These are phyloP conservation scores for Melipona bicolor DNA, from an alignment of 2,888 invertebrate genomes.

Conservation along the genomic window DNA sequence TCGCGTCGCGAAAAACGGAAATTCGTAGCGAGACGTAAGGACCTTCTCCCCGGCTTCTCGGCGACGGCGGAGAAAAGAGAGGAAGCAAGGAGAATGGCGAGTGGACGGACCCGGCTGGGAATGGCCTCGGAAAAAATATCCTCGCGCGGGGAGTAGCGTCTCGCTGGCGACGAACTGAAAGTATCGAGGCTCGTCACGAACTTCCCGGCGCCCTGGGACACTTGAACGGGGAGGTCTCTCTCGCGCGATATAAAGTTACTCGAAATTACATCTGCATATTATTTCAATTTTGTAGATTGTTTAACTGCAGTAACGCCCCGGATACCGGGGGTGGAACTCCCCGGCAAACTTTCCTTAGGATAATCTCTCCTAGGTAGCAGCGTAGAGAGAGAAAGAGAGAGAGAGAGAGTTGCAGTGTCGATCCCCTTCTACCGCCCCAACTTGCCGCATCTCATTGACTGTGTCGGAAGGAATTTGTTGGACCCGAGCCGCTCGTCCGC, in stretches of 20 bases:
- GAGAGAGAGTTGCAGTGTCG: conserved; percentile 19
- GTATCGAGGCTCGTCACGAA: conserved; percentile 65
- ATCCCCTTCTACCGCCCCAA: conserved; percentile 31
- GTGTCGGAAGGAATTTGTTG: conserved; percentile 72
- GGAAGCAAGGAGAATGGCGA: not conserved
- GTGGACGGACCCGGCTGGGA: not conserved
- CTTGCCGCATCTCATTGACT: conserved; percentile 66
- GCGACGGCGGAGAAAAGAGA: too few relatives aligned
- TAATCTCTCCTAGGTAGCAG: conserved; percentile 70
- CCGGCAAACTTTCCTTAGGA: conserved; percentile 71
- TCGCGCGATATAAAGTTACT: conserved; percentile 76
- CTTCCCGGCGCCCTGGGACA: conserved; percentile 66
- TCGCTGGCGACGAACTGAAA: conserved; percentile 16
- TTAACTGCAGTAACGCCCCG: conserved; percentile 74
- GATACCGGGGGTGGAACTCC: conserved; percentile 56
- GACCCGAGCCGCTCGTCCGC: conserved; percentile 3
- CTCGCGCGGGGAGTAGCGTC: conserved; percentile 19
- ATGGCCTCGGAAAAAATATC: conserved; percentile 15
- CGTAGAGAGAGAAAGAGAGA: conserved; percentile 11
- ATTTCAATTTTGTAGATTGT: conserved; percentile 80
- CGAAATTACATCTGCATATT: conserved; percentile 81
- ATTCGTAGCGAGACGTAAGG: conserved; percentile 22
- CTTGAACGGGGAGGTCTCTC: conserved; percentile 41
- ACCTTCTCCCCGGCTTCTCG: not conserved
- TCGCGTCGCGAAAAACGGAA: conserved; percentile 19